These are phyloP conservation scores for Columba janthina DNA, from an alignment of 2,113 vertebrate genomes.

Conservation along the genomic window DNA sequence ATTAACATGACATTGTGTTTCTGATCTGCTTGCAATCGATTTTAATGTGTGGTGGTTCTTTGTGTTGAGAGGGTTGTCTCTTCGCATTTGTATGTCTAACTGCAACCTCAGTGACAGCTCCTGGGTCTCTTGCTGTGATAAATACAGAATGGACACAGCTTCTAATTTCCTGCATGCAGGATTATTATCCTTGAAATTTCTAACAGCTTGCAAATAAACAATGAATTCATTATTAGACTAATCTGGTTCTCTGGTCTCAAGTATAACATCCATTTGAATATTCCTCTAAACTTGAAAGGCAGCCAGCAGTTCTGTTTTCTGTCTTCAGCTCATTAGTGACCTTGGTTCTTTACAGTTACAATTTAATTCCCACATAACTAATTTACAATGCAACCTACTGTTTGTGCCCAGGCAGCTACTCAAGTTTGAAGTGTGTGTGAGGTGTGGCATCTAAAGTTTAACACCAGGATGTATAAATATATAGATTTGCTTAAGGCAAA, in stretches of 20 bases:
- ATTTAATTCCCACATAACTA: not conserved
- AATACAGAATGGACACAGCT: slow-evolving; percentile 11
- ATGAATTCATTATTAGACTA: not conserved
- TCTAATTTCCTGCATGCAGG: not conserved
- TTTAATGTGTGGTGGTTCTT: not conserved
- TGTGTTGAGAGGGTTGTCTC: not conserved
- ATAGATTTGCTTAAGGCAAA: not conserved
- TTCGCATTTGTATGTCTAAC: not conserved
- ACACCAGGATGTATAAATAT: not conserved
- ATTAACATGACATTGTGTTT: slow-evolving; percentile 13
- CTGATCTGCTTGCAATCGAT: slow-evolving; percentile 16
- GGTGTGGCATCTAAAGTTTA: not conserved
- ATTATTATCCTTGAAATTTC: slow-evolving; percentile 19
- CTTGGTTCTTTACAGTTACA: not conserved
- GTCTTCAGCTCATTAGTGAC: slow-evolving; percentile 5
- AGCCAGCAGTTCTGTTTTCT: slow-evolving; percentile 5
- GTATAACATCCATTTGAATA: not conserved
- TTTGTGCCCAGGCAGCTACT: not conserved
- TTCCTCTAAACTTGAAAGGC: slow-evolving; percentile 20
- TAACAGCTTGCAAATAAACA: slow-evolving; percentile 28
- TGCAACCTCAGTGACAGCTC: slow-evolving; percentile 19
- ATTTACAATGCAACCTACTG: not conserved
- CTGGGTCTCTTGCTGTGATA: slow-evolving; percentile 3
- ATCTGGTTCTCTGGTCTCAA: not conserved
- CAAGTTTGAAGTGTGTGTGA: not conserved